Conservation (phyloP, 1,140 invertebrate genomes). For the Drosophila kohkoa region DNA sequence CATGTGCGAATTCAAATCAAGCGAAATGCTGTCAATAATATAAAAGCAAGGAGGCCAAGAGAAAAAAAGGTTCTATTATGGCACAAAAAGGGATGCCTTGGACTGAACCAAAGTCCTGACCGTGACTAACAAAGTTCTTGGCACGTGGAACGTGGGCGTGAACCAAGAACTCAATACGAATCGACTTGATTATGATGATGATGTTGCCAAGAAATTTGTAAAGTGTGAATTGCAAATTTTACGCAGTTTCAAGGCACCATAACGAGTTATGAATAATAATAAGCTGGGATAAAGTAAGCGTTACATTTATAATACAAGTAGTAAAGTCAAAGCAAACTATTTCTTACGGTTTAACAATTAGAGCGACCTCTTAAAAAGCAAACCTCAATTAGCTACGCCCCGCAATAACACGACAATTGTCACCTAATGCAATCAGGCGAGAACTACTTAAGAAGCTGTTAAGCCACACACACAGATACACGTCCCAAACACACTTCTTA, state of each 20-base stretch:
- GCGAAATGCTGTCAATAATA: constrained; percentile 81
- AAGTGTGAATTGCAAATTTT: constrained; percentile 83
- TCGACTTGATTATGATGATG: constrained; percentile 37
- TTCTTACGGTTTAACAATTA: not conserved
- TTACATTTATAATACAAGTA: not conserved
- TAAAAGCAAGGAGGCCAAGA: constrained; percentile 49
- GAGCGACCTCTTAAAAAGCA: not conserved
- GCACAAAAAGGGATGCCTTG: constrained; percentile 22
- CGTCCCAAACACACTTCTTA: not conserved
- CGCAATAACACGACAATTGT: constrained; percentile 48
- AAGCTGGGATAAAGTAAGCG: constrained; percentile 13
- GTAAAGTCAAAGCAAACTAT: not conserved
- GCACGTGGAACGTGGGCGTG: constrained; percentile 50
- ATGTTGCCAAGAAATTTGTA: constrained; percentile 68
- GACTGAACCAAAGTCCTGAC: constrained; percentile 9
- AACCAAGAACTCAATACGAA: constrained; percentile 19
- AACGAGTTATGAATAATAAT: constrained; percentile 83
- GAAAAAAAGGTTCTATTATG: constrained; percentile 34
- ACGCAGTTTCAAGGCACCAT: constrained; percentile 41
- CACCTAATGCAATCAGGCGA: constrained; percentile 47
- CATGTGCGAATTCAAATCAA: constrained; percentile 79
- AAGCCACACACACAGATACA: constrained; percentile 33
- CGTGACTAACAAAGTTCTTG: constrained; percentile 76
- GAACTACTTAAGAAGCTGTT: constrained; percentile 78
- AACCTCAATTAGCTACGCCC: constrained; percentile 33